phyloP scores from a whole-genome alignment of 2,888 invertebrate genomes.

The Pammene fasciana region DNA sequence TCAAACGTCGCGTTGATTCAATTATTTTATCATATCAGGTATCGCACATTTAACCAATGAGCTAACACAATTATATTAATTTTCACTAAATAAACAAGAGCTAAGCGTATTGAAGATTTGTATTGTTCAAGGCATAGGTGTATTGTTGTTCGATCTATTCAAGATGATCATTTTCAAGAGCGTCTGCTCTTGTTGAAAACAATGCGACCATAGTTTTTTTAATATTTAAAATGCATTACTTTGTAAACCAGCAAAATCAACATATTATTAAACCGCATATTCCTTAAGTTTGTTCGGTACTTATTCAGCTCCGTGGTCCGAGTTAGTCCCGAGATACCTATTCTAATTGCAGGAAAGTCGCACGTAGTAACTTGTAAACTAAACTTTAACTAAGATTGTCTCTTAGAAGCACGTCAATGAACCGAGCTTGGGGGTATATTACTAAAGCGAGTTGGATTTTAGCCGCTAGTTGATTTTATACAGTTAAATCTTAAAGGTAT shows the following conservation, averaged over 20 bases:
- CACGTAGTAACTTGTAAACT: constrained; percentile 46
- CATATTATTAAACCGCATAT: background rate
- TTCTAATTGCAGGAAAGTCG: constrained; percentile 37
- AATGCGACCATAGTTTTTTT: too few species aligned
- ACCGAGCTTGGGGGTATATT: constrained; percentile 48
- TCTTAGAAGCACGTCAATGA: constrained; percentile 46
- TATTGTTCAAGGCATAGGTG: too few species aligned
- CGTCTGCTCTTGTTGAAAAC: too few species aligned
- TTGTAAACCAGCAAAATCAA: background rate
- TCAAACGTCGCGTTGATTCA: too few species aligned
- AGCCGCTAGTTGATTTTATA: constrained; percentile 27
- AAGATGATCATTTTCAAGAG: too few species aligned
- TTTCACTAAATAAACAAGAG: too few species aligned
- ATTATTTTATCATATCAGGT: too few species aligned
- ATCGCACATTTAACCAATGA: too few species aligned
- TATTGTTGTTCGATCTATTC: too few species aligned
- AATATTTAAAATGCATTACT: background rate
- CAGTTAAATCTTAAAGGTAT: background rate
- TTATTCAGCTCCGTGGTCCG: constrained; percentile 9
- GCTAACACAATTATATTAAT: too few species aligned
- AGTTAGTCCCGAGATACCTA: constrained; percentile 30
- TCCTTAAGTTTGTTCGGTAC: background rate
- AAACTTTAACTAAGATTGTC: constrained; percentile 51
- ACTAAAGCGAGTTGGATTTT: constrained; percentile 49
- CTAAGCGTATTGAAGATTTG: too few species aligned